Conservation (phyloP, 2,888 invertebrate genomes). For the Formica aserva region DNA sequence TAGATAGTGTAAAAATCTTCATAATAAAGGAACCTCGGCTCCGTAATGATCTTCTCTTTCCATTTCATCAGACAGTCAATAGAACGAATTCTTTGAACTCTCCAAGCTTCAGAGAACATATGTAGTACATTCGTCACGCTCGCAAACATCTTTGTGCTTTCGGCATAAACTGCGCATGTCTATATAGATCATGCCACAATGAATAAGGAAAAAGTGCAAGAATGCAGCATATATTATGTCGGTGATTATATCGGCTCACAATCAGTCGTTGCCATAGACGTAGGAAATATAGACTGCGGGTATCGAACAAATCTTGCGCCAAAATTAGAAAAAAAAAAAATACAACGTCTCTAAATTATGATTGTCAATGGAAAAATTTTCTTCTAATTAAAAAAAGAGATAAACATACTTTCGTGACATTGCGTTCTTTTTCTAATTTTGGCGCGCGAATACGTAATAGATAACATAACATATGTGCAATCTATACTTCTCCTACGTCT, state of each 20-base stretch:
- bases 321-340: too few relatives aligned
- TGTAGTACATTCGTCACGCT: conserved; percentile 22
- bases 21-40: neutral
- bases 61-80: conserved; percentile 3
- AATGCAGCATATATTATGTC: conserved; percentile 17
- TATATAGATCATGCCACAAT: conserved; percentile 7
- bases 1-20: neutral
- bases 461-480: too few relatives aligned
- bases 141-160: conserved; percentile 8
- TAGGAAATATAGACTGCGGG: too few relatives aligned
- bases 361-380: too few relatives aligned
- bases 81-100: neutral
- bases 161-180: conserved; percentile 1
- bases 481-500: too few relatives aligned
- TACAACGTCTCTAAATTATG: too few relatives aligned
- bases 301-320: too few relatives aligned
- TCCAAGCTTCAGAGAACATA: neutral
- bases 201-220: conserved; percentile 26
- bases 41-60: conserved; percentile 1
- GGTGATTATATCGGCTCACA: conserved; percentile 8
- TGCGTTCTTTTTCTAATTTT: too few relatives aligned
- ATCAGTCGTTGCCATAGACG: too few relatives aligned
- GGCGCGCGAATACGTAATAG: too few relatives aligned
- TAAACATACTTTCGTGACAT: too few relatives aligned
- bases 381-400: too few relatives aligned